Evolutionary conservation across 2,888 invertebrate species (phyloP), one percentile per base, ranked within the genome.

Genomic region (Steinernema carpocapsae): DNA sequence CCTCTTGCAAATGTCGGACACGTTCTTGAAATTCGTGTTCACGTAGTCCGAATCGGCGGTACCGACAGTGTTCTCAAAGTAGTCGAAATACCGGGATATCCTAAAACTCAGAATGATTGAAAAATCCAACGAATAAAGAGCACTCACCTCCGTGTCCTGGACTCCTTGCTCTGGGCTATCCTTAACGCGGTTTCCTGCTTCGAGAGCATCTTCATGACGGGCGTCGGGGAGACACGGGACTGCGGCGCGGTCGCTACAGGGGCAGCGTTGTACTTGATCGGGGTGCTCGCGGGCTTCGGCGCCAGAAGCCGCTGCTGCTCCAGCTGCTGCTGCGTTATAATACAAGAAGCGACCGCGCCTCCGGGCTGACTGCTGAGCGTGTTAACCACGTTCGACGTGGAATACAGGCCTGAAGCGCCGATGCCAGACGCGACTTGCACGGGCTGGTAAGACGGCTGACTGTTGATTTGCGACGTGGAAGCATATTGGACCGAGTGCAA

Each of bases 261-360:
- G 64, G 64, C 64, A 32, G 64, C 32, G 64, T 29, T 7, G 17
- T 26, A 19, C 64, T 64, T 64, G 29, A 64, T 64, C 17, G 64
- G 64, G 17, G 64, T 64, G 19, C 4, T 32, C 37, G 64, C 64
- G 29, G 64, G 64, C 19, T 64, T 64, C 29, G 64, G 64, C 14
- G 26, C 32, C 32, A 32, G 64, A 3, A 64, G 37, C 4, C 64
- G 2, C n/a, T 64, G 64, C 29, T 48, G 48, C 19, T 48, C 32
- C 32, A 29, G 64, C 32, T 64, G 64, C 32, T 64, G 64, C 29
- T 64, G 64, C 32, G 64, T 64, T 17, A 64, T 64, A 32, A 64
- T 64, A 26, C 64, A 64, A 12, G 64, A 64, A 12, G 64, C 64
- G 17, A 64, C 64, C 10, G 64, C 32, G 17, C 64, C 64, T 10